Conservation (phyloP, 2,113 vertebrate species). For the Tautogolabrus adspersus region DNA sequence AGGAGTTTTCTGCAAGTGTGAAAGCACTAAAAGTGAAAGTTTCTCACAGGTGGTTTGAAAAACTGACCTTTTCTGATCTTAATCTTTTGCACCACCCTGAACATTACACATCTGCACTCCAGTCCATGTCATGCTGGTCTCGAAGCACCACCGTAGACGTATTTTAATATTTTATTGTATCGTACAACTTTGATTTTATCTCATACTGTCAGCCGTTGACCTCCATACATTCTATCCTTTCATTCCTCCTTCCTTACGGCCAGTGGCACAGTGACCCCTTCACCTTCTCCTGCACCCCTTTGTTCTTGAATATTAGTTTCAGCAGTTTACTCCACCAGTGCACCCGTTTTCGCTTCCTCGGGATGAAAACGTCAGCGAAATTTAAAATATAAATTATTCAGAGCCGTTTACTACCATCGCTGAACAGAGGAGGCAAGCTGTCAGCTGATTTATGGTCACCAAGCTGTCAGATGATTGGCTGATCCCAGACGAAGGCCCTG, state of each 20-base stretch:
- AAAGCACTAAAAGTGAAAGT: too few species aligned
- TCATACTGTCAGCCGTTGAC: too few species aligned
- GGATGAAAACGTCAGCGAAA: constrained; percentile 54
- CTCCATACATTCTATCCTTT: background rate
- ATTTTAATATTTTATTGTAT: too few species aligned
- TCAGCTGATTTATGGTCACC: constrained; percentile 35
- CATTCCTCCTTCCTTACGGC: background rate
- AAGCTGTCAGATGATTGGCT: constrained; percentile 38
- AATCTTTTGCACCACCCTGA: too few species aligned
- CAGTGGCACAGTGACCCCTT: background rate
- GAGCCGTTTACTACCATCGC: constrained; percentile 30
- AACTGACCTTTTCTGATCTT: too few species aligned
- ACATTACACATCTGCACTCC: too few species aligned
- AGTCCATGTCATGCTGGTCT: too few species aligned
- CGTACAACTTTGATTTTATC: too few species aligned
- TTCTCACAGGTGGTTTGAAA: too few species aligned
- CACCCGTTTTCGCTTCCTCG: background rate
- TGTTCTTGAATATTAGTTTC: background rate
- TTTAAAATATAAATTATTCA: constrained; percentile 45
- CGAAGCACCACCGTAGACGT: too few species aligned
- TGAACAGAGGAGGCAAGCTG: constrained; percentile 24
- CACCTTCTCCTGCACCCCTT: background rate
- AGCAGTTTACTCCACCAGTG: background rate
- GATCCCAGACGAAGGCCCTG: constrained; percentile 1
- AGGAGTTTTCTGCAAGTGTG: too few species aligned